Conservation (phyloP, 1,140 invertebrate genomes). For the Thereuonema tuberculata region DNA sequence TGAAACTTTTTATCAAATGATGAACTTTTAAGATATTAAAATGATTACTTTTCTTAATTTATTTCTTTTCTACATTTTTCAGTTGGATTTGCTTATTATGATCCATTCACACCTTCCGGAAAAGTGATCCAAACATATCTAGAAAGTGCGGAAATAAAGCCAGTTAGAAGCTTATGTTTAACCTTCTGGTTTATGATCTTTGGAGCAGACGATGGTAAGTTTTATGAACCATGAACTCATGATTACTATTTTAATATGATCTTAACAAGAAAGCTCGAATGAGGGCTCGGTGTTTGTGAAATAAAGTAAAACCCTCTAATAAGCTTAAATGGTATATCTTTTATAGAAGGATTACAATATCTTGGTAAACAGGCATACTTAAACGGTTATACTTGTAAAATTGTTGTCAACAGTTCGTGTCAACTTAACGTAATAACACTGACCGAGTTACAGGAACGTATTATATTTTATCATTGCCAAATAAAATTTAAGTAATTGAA, state of each 20-base stretch:
- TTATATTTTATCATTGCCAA: too few species aligned
- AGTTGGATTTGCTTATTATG: slow-evolving; percentile 3
- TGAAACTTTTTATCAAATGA: not conserved
- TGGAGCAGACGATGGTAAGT: slow-evolving; percentile 3
- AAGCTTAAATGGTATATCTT: too few species aligned
- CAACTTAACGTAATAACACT: too few species aligned
- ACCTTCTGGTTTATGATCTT: slow-evolving; percentile 5
- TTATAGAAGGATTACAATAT: too few species aligned
- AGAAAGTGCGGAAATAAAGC: not conserved
- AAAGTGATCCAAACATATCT: not conserved
- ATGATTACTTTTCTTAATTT: not conserved
- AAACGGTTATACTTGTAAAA: too few species aligned
- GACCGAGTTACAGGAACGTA: too few species aligned
- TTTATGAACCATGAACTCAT: not conserved
- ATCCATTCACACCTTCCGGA: slow-evolving; percentile 4
- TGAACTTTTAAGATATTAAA: not conserved
- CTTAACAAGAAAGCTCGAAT: not conserved
- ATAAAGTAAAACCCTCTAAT: too few species aligned
- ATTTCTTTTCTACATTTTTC: not conserved
- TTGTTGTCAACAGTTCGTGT: too few species aligned
- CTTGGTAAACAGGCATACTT: too few species aligned
- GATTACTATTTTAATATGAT: not conserved
- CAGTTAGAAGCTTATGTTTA: not conserved
- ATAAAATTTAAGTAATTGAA: too few species aligned
- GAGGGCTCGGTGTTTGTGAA: too few species aligned